Conservation (phyloP, 2,113 vertebrate species). For the Erythrolamprus reginae region DNA sequence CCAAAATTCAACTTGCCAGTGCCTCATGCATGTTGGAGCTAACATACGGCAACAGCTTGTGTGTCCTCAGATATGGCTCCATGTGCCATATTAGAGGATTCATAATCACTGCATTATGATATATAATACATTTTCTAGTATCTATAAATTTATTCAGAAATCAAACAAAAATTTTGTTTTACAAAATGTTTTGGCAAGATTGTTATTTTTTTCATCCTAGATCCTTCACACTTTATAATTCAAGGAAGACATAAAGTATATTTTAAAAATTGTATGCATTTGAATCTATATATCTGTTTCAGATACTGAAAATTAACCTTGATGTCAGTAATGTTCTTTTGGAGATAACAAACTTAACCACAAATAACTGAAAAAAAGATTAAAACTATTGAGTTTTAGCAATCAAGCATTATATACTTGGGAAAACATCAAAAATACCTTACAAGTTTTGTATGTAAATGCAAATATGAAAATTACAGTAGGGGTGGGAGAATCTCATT, state of each 20-base stretch:
- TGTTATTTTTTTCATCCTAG: neutral
- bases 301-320: neutral
- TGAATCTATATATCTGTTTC: neutral
- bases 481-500: neutral
- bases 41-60: too few relatives aligned
- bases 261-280: neutral
- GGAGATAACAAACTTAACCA: neutral
- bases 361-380: neutral
- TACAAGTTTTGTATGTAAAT: neutral
- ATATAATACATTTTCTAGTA: neutral
- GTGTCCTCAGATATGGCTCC: too few relatives aligned
- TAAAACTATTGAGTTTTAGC: neutral
- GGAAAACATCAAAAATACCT: neutral
- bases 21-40: too few relatives aligned
- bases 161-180: neutral
- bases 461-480: neutral
- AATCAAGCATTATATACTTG: neutral
- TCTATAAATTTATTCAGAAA: neutral
- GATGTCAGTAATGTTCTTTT: neutral
- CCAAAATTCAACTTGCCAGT: too few relatives aligned
- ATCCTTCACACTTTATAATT: neutral
- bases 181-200: neutral
- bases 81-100: too few relatives aligned
- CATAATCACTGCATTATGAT: neutral
- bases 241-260: neutral